phyloP scores from a whole-genome alignment of 2,113 vertebrate species.

The Pygoscelis adeliae region DNA sequence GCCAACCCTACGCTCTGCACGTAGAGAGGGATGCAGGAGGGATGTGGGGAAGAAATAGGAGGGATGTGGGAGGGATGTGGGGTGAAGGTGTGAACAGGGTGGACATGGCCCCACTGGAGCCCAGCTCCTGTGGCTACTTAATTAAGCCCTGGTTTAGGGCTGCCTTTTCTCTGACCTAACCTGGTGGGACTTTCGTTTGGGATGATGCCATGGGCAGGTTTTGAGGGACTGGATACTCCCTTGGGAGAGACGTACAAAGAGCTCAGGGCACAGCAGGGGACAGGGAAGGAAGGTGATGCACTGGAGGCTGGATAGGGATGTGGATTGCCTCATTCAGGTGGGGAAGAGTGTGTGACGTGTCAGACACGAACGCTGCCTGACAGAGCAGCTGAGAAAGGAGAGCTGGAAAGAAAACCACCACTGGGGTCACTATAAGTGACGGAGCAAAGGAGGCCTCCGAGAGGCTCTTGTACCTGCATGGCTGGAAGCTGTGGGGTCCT shows the following conservation, averaged over 20 bases:
- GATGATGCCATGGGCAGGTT: fast-evolving
- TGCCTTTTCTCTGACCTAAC: background rate
- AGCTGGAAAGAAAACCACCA: background rate
- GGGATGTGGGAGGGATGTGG: background rate
- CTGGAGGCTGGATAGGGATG: background rate
- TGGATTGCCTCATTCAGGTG: background rate
- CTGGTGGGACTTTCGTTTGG: background rate
- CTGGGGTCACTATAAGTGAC: background rate
- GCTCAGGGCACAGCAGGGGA: too few species aligned
- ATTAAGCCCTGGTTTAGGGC: background rate
- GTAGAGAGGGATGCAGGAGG: background rate
- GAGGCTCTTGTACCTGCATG: background rate
- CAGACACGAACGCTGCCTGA: background rate
- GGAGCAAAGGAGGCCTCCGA: background rate
- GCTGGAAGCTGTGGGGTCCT: background rate
- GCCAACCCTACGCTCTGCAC: background rate
- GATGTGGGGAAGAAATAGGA: background rate
- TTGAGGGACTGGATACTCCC: background rate
- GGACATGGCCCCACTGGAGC: fast-evolving
- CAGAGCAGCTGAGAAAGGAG: background rate
- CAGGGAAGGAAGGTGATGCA: background rate
- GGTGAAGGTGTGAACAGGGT: background rate
- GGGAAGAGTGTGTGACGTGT: fast-evolving
- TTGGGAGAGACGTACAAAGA: background rate
- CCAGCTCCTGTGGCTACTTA: background rate